A percentile compares a stretch with the other conserved stretches of the same genome.
phyloP scores from a whole-genome alignment of 2,113 vertebrate genomes.

The Pardalotus punctatus region DNA sequence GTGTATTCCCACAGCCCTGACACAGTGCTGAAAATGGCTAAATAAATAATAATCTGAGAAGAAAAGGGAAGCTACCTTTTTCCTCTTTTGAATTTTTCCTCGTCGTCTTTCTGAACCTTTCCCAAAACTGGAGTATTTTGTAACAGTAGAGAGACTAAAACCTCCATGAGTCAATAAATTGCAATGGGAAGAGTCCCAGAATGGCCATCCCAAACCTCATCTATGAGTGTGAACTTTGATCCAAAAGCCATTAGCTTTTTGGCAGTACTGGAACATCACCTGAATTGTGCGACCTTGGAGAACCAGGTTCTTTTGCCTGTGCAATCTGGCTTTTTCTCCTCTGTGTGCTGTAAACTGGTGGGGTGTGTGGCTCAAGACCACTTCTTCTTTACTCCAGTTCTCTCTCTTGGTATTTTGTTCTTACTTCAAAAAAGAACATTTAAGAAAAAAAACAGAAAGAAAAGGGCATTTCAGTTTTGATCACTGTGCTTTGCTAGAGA shows the following conservation, averaged over 20 bases:
- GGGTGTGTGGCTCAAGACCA: not conserved
- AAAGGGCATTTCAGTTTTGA: not conserved
- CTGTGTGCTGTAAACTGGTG: not conserved
- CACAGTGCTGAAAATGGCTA: not conserved
- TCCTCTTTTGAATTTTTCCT: not conserved
- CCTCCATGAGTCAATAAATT: not conserved
- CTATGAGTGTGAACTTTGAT: not conserved
- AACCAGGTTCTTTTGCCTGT: not conserved
- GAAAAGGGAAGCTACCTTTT: not conserved
- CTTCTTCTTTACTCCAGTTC: not conserved
- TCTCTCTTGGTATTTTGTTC: not conserved
- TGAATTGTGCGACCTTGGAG: not conserved
- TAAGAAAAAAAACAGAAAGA: not conserved
- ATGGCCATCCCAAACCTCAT: fast-evolving
- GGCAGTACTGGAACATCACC: not conserved
- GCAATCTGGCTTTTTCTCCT: not conserved
- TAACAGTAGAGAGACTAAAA: not conserved
- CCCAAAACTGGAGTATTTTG: not conserved
- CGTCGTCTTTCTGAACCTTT: not conserved
- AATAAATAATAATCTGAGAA: not conserved
- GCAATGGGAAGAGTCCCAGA: not conserved
- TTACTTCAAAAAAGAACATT: not conserved
- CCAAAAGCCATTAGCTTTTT: not conserved
- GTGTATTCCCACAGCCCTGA: not conserved
- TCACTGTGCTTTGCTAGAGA: not conserved